These are phyloP conservation scores for Corythoichthys intestinalis DNA, from an alignment of 2,113 vertebrate species.

Conservation along the genomic window DNA sequence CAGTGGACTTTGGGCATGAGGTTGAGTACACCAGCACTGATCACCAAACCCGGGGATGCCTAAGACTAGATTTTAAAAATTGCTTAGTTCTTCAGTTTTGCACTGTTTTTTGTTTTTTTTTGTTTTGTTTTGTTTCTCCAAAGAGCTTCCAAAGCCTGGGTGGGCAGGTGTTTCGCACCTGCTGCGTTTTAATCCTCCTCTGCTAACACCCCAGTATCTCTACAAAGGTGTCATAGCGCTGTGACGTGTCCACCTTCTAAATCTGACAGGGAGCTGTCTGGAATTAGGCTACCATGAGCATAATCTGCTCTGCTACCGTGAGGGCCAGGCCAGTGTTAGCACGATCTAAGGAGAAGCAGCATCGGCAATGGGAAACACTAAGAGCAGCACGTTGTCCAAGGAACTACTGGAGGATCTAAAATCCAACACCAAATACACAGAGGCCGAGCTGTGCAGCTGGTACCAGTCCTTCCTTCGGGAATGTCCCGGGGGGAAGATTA, in stretches of 20 bases:
- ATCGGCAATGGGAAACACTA: conserved; percentile 75
- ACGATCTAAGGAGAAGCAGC: conserved; percentile 3
- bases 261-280: conserved; percentile 71
- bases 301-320: conserved; percentile 63
- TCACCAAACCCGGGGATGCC: not conserved
- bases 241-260: conserved; percentile 71
- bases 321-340: conserved; percentile 8
- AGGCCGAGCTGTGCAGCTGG: conserved; percentile 75
- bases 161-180: conserved; percentile 20
- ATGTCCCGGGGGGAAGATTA: conserved; percentile 75
- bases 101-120: not conserved
- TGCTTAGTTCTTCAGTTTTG: not conserved
- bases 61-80: not conserved
- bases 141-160: conserved; percentile 9
- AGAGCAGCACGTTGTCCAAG: conserved; percentile 78
- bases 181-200: conserved; percentile 33
- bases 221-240: conserved; percentile 41
- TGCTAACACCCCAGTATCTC: conserved; percentile 19
- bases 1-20: too few species aligned
- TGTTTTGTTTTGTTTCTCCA: not conserved
- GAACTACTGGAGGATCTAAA: conserved; percentile 78
- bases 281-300: conserved; percentile 67
- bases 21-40: not conserved
- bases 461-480: conserved; percentile 80
- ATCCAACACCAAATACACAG: conserved; percentile 75